Percentiles rank a stretch among this genome's conserved stretches.
phyloP scores from a whole-genome alignment of 2,888 invertebrate species.

The Eretmocerus hayati region DNA sequence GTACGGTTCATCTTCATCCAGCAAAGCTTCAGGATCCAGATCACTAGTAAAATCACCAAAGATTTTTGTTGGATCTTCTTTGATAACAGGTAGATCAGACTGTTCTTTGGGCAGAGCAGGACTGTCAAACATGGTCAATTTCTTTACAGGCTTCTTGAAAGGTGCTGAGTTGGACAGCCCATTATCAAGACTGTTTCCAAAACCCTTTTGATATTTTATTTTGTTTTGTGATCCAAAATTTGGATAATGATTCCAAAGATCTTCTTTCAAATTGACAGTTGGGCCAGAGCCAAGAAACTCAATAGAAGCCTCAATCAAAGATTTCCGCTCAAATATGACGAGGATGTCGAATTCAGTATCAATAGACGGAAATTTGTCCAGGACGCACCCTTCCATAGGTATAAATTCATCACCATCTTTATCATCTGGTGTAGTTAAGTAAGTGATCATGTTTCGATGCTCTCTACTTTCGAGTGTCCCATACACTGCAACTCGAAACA shows the following conservation, averaged over 20 bases:
- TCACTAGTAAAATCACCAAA: not conserved
- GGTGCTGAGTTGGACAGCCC: not conserved
- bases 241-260: not conserved
- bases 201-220: constrained; percentile 3
- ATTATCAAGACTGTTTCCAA: not conserved
- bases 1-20: not conserved
- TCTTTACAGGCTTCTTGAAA: not conserved
- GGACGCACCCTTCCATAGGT: constrained; percentile 16
- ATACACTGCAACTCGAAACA: constrained; percentile 17
- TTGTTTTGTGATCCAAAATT: not conserved
- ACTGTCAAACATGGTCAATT: constrained; percentile 9
- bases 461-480: constrained; percentile 14
- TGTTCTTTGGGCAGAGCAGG: constrained; percentile 3
- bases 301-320: constrained; percentile 10
- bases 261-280: constrained; percentile 9
- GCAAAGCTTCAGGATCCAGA: not conserved
- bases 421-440: constrained; percentile 9
- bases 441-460: constrained; percentile 10
- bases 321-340: constrained; percentile 20
- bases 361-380: constrained; percentile 16
- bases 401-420: constrained; percentile 14
- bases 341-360: constrained; percentile 19
- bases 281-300: constrained; percentile 7
- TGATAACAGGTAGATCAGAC: not conserved
- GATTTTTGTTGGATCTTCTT: not conserved